These are phyloP conservation scores for Aspidapion aeneum DNA, from an alignment of 2,888 invertebrate genomes.

Conservation along the genomic window DNA sequence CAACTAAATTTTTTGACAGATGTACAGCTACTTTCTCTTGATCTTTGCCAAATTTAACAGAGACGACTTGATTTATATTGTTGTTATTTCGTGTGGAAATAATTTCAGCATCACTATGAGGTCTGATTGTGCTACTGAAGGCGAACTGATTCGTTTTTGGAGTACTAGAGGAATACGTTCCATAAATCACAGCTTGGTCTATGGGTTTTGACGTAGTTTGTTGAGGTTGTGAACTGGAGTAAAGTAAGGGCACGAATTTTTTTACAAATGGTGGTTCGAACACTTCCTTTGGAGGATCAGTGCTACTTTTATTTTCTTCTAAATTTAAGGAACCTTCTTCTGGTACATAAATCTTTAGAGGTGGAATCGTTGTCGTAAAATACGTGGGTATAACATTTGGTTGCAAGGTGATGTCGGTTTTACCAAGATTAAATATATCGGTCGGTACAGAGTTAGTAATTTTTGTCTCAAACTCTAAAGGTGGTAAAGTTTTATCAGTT, in stretches of 20 bases:
- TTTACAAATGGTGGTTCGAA: conserved; percentile 23
- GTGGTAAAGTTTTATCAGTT: conserved; percentile 19
- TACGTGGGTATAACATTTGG: conserved; percentile 11
- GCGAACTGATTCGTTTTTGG: conserved; percentile 31
- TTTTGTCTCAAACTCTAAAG: conserved; percentile 17
- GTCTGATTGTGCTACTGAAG: conserved; percentile 19
- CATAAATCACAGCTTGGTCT: conserved; percentile 45
- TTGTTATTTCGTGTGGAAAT: conserved; percentile 10
- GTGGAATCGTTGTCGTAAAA: conserved; percentile 8
- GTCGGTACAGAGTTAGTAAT: conserved; percentile 44
- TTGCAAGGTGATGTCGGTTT: conserved; percentile 16
- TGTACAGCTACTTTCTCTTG: conserved; percentile 28
- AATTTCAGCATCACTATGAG: conserved; percentile 8
- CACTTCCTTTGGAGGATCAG: conserved; percentile 11
- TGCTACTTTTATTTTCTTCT: conserved; percentile 4
- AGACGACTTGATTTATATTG: conserved; percentile 19
- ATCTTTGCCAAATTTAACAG: conserved; percentile 29
- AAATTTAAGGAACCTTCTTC: conserved; percentile 20
- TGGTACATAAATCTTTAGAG: conserved; percentile 19
- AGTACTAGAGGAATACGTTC: conserved; percentile 39
- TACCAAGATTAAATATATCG: conserved; percentile 30
- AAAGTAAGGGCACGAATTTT: conserved; percentile 19
- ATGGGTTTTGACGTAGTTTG: conserved; percentile 42
- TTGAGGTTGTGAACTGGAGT: neutral
- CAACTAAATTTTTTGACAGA: conserved; percentile 23